Evolutionary conservation across 2,797 vertebrate species (phyloP), one percentile per base, ranked within the genome.

Genomic region (Amblyraja radiata): DNA sequence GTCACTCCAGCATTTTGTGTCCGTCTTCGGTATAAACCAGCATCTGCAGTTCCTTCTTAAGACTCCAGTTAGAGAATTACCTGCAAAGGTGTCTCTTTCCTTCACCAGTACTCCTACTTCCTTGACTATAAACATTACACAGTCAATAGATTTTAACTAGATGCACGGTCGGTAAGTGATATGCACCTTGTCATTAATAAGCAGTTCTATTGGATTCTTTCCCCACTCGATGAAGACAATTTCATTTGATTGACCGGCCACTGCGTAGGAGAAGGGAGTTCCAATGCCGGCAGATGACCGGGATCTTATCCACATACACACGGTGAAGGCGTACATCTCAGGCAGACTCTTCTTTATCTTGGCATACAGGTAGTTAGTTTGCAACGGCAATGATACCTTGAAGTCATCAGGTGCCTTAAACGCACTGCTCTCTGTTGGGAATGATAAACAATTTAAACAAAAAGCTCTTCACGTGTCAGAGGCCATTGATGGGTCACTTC

Each of bases 201-300:
- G 97, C 5, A 99, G 97, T 93, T 99, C 99, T 0, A 99, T 99
- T 74, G 98, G 98, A 94, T 99, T 99, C 95, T 98, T 99, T 0
- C 98, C 99, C 99, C 99, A 99, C 80, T 99, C 99, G 14, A 99
- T 99, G 93, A 99, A 97, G 94, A 99, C 99, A 0, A 99, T 99
- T 96, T 99, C 99, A 7, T 99, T 99, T 94, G 99, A 98, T 94
- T 99, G 99, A 63, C 98, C 98, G 0, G 98, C 97, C 79, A 99
- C 98, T 0, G 98, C 99, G 0, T 99, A 99, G 0, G 99, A 99
- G 95, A 99, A 99, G 0, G 98, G 99, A 6, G 99, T 99, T 93
- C 99, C 99, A 2, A 99, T 98, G 28, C 98, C 98, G 0, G 98
- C 98, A 0, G 97, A 98, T 80, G 98, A 98, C 0, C 97, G 98